Percentiles rank a stretch among this genome's conserved stretches.
Conservation (phyloP, 2,113 vertebrate species). For the Paradoxurus hermaphroditus region DNA sequence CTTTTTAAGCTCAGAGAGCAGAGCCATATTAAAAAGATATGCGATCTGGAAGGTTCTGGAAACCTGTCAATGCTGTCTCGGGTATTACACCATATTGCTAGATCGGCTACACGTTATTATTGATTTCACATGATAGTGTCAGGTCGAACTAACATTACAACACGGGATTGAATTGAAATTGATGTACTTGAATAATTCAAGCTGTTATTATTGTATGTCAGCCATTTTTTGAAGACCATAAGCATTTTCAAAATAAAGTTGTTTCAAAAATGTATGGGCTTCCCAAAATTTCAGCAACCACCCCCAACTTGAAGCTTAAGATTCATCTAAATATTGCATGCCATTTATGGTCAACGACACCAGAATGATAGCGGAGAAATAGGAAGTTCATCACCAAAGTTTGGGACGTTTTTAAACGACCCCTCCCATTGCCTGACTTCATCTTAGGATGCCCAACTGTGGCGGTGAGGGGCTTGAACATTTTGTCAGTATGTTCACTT, state of each 20-base stretch:
- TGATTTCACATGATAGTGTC: slow-evolving; percentile 41
- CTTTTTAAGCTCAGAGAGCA: not conserved
- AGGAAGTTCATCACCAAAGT: not conserved
- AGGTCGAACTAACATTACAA: slow-evolving; percentile 24
- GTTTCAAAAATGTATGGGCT: not conserved
- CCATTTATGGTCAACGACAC: not conserved
- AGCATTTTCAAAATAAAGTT: slow-evolving; percentile 18
- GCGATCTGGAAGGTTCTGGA: not conserved
- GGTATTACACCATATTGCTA: not conserved
- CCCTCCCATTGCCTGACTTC: not conserved
- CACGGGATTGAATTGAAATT: slow-evolving; percentile 1
- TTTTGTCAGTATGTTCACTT: not conserved
- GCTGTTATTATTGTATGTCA: not conserved
- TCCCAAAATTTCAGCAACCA: not conserved
- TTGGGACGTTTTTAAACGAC: not conserved
- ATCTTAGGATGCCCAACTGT: not conserved
- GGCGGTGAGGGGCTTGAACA: not conserved
- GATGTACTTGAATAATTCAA: slow-evolving; percentile 45
- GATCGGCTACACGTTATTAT: slow-evolving; percentile 33
- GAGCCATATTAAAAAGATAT: not conserved
- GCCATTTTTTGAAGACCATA: not conserved
- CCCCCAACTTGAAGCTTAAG: not conserved
- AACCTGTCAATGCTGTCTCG: not conserved
- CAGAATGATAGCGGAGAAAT: not conserved
- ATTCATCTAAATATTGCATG: not conserved